Percentiles rank a stretch among this genome's conserved stretches.
These are phyloP conservation scores for Thereva unica DNA, from an alignment of 2,888 invertebrate species.

Conservation along the genomic window DNA sequence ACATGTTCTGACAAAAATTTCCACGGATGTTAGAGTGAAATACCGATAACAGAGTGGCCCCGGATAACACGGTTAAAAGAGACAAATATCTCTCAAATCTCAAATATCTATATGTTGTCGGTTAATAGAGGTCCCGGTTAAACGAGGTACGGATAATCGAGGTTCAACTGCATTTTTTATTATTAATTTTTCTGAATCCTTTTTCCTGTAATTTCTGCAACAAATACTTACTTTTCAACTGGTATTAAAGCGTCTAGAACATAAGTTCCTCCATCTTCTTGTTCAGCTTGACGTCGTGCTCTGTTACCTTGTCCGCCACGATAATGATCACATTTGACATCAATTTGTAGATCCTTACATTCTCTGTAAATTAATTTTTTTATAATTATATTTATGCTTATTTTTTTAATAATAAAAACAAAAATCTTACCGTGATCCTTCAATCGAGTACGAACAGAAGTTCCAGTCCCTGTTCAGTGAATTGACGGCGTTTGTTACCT, in stretches of 20 bases:
- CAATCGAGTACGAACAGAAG: constrained; percentile 89
- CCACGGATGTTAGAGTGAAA: too few species aligned
- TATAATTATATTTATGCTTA: constrained; percentile 6
- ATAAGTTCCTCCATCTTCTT: constrained; percentile 77
- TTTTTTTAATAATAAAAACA: background rate
- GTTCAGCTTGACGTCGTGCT: constrained; percentile 66
- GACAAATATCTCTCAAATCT: too few species aligned
- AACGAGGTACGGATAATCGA: too few species aligned
- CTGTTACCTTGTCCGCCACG: constrained; percentile 61
- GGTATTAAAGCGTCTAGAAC: constrained; percentile 81
- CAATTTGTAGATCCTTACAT: constrained; percentile 87
- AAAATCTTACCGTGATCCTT: constrained; percentile 64
- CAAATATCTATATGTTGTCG: too few species aligned
- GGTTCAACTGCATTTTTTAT: too few species aligned
- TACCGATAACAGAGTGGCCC: too few species aligned
- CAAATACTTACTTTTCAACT: constrained; percentile 78
- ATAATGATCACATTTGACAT: constrained; percentile 88
- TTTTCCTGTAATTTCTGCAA: background rate
- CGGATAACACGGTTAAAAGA: too few species aligned
- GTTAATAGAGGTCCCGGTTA: too few species aligned
- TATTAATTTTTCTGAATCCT: constrained; percentile 1
- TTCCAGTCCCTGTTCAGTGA: constrained; percentile 94
- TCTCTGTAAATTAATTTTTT: constrained; percentile 70
- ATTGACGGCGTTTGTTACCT: constrained; percentile 86
- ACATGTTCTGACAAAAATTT: too few species aligned